Conservation (phyloP, 2,888 invertebrate genomes). For the Toxonevra muliebris region DNA sequence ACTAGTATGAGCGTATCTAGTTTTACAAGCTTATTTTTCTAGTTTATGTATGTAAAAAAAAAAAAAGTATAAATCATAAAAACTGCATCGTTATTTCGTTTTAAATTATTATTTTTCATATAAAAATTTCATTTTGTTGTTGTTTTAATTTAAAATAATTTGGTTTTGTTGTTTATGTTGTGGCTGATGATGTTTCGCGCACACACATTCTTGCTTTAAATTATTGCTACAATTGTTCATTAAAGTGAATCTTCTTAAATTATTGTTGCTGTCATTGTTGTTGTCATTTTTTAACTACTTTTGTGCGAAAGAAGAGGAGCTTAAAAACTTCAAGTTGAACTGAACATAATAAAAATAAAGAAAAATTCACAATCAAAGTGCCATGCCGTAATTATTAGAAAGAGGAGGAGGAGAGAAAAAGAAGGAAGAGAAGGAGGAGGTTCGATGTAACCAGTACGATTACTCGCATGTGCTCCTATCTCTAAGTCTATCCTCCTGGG, state of each 20-base stretch:
- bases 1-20: background rate
- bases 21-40: background rate
- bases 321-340: background rate
- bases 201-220: slow-evolving; percentile 15
- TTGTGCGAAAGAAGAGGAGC: background rate
- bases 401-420: too few species aligned
- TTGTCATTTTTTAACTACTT: background rate
- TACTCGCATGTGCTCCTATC: too few species aligned
- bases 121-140: background rate
- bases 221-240: slow-evolving; percentile 4
- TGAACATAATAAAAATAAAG: background rate
- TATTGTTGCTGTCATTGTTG: slow-evolving; percentile 4
- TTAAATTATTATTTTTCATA: background rate
- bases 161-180: background rate
- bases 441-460: too few species aligned
- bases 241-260: background rate
- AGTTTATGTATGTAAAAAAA: background rate
- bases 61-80: background rate
- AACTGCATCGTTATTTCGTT: background rate
- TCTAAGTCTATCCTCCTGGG: too few species aligned
- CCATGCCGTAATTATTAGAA: too few species aligned
- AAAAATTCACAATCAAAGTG: background rate
- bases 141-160: background rate
- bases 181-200: background rate
- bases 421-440: too few species aligned